Evolutionary conservation across 1,140 invertebrate species (phyloP).

Genomic region (Trachymyrmex cornetzi): DNA sequence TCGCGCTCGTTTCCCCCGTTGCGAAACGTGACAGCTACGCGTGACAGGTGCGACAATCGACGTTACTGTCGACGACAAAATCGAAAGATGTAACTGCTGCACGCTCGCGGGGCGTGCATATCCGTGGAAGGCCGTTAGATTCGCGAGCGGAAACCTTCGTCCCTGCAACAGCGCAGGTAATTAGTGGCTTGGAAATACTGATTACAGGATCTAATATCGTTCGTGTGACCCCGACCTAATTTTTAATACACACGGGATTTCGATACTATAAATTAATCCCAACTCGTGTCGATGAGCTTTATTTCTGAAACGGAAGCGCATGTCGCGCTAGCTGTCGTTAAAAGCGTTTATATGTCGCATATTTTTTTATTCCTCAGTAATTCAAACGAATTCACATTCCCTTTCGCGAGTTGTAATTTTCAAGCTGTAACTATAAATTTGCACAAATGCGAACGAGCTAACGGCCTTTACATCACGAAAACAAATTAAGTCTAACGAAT

Average conservation of each 20-base stretch:
- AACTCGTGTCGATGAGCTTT: neutral
- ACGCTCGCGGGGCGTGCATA: slow-evolving; percentile 16
- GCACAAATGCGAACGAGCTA: neutral
- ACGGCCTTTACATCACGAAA: neutral
- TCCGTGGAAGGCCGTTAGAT: slow-evolving; percentile 33
- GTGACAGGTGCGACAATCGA: slow-evolving; percentile 51
- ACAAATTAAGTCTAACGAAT: neutral
- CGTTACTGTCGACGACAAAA: slow-evolving; percentile 49
- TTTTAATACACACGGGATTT: slow-evolving; percentile 32
- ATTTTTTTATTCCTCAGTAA: neutral
- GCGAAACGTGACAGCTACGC: slow-evolving; percentile 32
- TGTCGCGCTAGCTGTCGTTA: neutral
- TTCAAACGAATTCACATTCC: neutral
- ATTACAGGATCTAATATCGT: slow-evolving; percentile 52
- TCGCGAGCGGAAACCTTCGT: slow-evolving; percentile 44
- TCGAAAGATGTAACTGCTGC: slow-evolving; percentile 16
- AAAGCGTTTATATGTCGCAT: neutral
- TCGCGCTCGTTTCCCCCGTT: slow-evolving; percentile 9
- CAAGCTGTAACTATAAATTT: neutral
- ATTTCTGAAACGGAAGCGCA: neutral
- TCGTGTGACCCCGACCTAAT: slow-evolving; percentile 47
- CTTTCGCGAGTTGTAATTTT: neutral
- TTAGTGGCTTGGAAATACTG: slow-evolving; percentile 37
- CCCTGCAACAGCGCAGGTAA: slow-evolving; percentile 5
- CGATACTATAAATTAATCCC: slow-evolving; percentile 28